Base-by-base conservation (phyloP, 2,888 invertebrate genomes). In the Hermaeophaga mercurialis region DNA sequence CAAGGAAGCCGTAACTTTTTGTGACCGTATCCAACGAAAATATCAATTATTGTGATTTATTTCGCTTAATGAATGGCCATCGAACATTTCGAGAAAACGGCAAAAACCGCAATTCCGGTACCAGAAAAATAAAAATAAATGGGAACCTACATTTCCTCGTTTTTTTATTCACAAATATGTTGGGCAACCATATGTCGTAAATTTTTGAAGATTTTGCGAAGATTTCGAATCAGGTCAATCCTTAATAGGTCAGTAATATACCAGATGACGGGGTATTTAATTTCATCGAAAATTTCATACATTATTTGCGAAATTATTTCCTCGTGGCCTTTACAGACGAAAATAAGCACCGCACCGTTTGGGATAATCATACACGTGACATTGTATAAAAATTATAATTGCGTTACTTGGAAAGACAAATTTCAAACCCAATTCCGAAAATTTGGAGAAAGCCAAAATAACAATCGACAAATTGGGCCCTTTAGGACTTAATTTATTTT, bases 231-330 rank as follows among this genome's bases (percentile, higher is more conserved):
- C 12, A 18, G 49, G 49, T 49, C 31, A 49, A 39, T 19, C 28
- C 31, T 49, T 49, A 31, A 41, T 49, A 26, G 49, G 41, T 49
- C 49, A 41, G 14, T 31, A 41, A 49, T 39, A 28, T 49, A 14
- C 49, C 49, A 49, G 49, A 49, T 49, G 49, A 41, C 49, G 49
- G 7, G 9, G 28, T 49, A 18, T 49, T 49, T 15, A 31, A 41
- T 49, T 49, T 49, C 49, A 24, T n/a, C 17, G 33, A 4, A 15
- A 7, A 17, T 36, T 36, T 17, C 12, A 31, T 31, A 31, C 31
- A 7, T 36, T 17, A 36, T 36, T 36, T 17, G 12, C 8, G 2
- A 11, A 36, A 36, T 36, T 36, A 17, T 17, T 36, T 36, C 33
- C 33, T 14, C 7, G 3, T 33, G 36, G 8, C 36, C 36, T 36